These are phyloP conservation scores for Cryptotis parvus DNA, from an alignment of 2,113 vertebrate species.

Conservation along the genomic window DNA sequence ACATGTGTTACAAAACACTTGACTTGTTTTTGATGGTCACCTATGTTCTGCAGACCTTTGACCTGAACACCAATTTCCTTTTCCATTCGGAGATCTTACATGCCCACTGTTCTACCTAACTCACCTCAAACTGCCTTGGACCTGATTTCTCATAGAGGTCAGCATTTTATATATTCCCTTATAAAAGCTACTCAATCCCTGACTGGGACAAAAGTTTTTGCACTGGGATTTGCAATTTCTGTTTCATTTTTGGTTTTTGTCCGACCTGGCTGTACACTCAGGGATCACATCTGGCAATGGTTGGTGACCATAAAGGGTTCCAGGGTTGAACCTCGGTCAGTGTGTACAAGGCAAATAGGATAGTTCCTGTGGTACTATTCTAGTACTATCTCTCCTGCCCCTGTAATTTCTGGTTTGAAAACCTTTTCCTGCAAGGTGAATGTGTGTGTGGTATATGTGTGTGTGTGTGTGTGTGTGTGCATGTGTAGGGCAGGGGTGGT, in stretches of 20 bases:
- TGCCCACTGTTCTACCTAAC: background rate
- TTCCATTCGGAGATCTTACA: background rate
- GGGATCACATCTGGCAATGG: no score
- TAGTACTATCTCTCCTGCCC: no score
- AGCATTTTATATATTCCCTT: background rate
- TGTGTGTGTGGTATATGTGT: no score
- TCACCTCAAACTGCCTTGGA: background rate
- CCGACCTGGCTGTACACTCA: no score
- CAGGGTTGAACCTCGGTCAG: no score
- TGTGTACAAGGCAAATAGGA: no score
- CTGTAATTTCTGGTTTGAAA: constrained; percentile 29
- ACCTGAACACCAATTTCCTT: background rate
- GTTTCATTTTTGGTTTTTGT: background rate
- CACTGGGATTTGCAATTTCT: constrained; percentile 32
- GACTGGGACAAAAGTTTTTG: background rate
- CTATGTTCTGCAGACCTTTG: background rate
- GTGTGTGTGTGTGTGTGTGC: no score
- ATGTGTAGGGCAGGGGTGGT: no score
- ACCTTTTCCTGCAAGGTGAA: background rate
- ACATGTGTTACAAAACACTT: background rate
- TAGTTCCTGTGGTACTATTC: no score
- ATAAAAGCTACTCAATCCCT: background rate
- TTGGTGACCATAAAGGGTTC: no score
- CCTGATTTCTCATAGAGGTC: background rate
- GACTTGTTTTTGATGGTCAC: background rate